Conservation (phyloP, 2,797 vertebrate genomes). For the Pseudochirops corinnae region DNA sequence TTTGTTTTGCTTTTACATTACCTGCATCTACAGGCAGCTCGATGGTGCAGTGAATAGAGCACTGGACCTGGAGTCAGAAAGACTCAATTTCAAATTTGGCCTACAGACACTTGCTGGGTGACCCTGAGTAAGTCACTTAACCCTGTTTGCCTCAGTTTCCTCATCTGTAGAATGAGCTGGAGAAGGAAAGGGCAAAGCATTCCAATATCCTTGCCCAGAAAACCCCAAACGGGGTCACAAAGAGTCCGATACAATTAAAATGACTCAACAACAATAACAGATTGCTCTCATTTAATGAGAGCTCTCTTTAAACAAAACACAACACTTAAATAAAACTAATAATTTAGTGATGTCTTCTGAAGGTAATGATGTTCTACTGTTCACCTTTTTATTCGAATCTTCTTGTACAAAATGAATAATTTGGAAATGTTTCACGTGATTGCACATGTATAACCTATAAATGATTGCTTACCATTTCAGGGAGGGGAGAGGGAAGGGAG, state of each 20-base stretch:
- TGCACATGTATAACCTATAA: not conserved
- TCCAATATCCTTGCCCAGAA: not conserved
- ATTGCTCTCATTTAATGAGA: not conserved
- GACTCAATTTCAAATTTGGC: not conserved
- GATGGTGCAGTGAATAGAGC: not conserved
- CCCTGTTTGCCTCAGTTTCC: not conserved
- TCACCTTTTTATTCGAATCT: not conserved
- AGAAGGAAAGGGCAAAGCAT: not conserved
- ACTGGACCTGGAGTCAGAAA: not conserved
- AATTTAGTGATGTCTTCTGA: not conserved
- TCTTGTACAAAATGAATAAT: not conserved
- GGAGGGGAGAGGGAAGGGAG: not conserved
- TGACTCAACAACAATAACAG: not conserved
- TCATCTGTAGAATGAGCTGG: not conserved
- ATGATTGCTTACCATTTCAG: not conserved
- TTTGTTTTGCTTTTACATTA: not conserved
- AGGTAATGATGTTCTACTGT: not conserved
- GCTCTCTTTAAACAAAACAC: not conserved
- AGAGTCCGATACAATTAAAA: not conserved
- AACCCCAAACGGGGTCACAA: not conserved
- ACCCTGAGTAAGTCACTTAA: not conserved
- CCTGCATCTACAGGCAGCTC: not conserved
- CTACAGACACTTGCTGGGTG: not conserved
- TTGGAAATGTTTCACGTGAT: not conserved
- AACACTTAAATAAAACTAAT: not conserved